phyloP scores from a whole-genome alignment of 2,113 vertebrate species.

The Corapipo altera region DNA sequence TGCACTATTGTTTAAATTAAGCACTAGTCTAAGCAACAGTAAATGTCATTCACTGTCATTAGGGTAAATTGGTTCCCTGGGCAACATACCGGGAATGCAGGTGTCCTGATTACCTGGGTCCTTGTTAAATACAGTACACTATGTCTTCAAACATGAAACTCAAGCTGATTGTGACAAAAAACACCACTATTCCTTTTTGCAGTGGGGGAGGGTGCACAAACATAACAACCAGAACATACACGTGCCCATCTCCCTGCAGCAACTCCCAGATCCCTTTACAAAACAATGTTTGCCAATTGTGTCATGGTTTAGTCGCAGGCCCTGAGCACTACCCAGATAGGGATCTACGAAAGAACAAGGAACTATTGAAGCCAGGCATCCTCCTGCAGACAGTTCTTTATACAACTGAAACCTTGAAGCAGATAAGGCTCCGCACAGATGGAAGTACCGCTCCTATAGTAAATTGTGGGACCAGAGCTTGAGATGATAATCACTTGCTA shows the following conservation, averaged over 20 bases:
- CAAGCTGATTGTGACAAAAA: background rate
- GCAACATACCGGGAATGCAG: conserved; percentile 47
- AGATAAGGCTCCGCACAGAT: conserved; percentile 20
- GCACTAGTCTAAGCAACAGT: conserved; percentile 51
- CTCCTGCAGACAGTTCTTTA: conserved; percentile 21
- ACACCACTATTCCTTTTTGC: background rate
- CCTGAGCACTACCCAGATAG: background rate
- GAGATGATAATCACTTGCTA: conserved; percentile 35
- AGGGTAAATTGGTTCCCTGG: conserved; percentile 70
- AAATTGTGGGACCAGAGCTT: background rate
- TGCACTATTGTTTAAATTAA: conserved; percentile 68
- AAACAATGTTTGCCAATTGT: background rate
- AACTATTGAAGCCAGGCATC: conserved; percentile 5
- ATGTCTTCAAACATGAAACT: conserved; percentile 15
- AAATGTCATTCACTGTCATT: conserved; percentile 68
- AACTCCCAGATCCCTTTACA: background rate
- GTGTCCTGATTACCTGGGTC: conserved; percentile 52
- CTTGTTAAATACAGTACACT: conserved; percentile 37
- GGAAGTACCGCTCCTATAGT: background rate
- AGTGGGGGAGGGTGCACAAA: background rate
- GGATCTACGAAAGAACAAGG: background rate
- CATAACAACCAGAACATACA: background rate
- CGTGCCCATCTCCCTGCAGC: background rate
- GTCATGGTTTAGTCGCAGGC: background rate
- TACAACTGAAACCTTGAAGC: background rate